phyloP scores from a whole-genome alignment of 1,140 invertebrate species.

The Apis florea region DNA sequence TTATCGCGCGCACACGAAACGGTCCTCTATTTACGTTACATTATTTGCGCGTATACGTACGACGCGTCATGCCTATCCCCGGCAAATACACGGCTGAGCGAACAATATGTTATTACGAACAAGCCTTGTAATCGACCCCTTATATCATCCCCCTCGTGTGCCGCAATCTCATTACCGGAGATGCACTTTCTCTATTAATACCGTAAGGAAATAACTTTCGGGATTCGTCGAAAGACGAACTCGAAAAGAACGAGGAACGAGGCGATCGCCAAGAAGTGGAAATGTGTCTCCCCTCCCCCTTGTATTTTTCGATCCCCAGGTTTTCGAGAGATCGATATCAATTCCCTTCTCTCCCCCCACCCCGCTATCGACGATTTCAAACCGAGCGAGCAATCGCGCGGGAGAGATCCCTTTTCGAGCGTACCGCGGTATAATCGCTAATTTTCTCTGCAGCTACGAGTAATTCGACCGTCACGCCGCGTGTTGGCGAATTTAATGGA shows the following conservation, averaged over 20 bases:
- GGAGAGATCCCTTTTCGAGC: background rate
- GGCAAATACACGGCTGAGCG: constrained; percentile 48
- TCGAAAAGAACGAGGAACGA: constrained; percentile 63
- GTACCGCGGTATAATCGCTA: constrained; percentile 27
- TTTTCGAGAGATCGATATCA: no score
- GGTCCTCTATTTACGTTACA: constrained; percentile 25
- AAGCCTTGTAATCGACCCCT: constrained; percentile 72
- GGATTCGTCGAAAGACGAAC: constrained; percentile 73
- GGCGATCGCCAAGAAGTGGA: background rate
- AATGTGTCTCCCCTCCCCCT: no score
- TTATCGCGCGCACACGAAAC: constrained; percentile 3
- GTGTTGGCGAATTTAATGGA: constrained; percentile 27
- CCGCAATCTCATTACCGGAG: constrained; percentile 77
- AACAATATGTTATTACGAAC: constrained; percentile 73
- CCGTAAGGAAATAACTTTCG: constrained; percentile 78
- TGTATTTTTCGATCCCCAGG: no score
- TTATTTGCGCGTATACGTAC: constrained; percentile 5
- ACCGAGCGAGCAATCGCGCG: background rate
- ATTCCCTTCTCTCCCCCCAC: background rate
- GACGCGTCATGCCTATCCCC: constrained; percentile 7
- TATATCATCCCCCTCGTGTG: constrained; percentile 71
- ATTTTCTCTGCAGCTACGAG: constrained; percentile 30
- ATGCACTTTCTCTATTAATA: constrained; percentile 78
- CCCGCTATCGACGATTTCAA: background rate
- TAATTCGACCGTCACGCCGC: constrained; percentile 22